Conservation (phyloP, 2,113 vertebrate species). For the Microcebus murinus region DNA sequence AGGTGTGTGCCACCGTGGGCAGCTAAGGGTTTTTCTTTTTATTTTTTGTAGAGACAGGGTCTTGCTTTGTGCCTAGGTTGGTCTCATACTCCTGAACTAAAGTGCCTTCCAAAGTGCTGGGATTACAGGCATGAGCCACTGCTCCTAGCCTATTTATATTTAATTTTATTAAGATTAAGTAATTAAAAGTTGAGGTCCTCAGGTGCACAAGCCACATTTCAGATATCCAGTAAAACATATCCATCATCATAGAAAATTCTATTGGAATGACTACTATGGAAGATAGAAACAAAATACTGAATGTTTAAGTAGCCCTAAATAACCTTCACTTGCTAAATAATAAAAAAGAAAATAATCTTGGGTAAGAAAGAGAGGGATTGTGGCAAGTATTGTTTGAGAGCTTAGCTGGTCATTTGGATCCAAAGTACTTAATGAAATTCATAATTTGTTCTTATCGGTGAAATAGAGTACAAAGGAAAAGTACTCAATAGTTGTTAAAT, state of each 20-base stretch:
- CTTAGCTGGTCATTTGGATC: neutral
- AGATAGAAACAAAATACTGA: constrained; percentile 7
- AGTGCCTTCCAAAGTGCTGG: too few relatives aligned
- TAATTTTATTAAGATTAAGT: constrained; percentile 22
- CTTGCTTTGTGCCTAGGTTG: too few relatives aligned
- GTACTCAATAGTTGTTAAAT: neutral
- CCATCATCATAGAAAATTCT: neutral
- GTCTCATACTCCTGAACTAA: too few relatives aligned
- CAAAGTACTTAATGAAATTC: constrained; percentile 22
- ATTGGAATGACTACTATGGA: neutral
- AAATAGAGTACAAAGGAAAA: constrained; percentile 17
- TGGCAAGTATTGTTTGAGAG: neutral
- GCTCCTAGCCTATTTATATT: neutral
- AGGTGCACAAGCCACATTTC: neutral
- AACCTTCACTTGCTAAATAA: constrained; percentile 29
- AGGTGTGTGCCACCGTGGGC: too few relatives aligned
- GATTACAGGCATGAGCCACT: too few relatives aligned
- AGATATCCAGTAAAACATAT: neutral
- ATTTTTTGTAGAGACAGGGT: too few relatives aligned
- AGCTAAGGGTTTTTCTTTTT: too few relatives aligned
- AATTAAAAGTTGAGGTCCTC: neutral
- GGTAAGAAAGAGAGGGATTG: neutral
- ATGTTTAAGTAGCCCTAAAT: constrained; percentile 8
- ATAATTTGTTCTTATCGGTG: neutral
- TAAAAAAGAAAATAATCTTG: constrained; percentile 22